Base-by-base conservation (phyloP, 2,113 vertebrate species). In the Balaeniceps rex region DNA sequence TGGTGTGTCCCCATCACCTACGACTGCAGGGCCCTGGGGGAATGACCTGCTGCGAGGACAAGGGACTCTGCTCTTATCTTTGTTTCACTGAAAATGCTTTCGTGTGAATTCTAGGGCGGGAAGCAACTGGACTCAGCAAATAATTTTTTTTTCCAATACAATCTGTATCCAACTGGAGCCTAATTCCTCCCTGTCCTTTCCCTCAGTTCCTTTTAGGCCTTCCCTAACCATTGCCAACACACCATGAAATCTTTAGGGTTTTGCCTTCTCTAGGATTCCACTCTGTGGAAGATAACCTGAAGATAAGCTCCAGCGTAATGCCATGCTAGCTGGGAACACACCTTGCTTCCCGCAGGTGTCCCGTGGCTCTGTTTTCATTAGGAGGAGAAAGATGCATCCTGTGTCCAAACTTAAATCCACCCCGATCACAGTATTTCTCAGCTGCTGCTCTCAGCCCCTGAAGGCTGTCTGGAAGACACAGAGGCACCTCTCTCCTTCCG, bases 381-480 rank as follows among this genome's bases (percentile, higher is more conserved):
- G 57, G 52, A 69, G 65, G 31, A 69, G 28, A 46, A 83, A 69
- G 92, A 91, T 80, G 57, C 22, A 57, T 33, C 84, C 34, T 3
- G 1, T 74, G 91, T 58, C 94, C 84, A 76, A 72, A 51, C 34
- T 89, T 85, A 69, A 84, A 96, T 42, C 68, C n/a, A 33, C 28
- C 38, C 64, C 34, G 21, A 77, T 88, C 29, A 25, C 0, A 55
- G 34, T 55, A 46, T 72, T 80, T 57, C 81, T 83, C 66, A 42
- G 38, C 66, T 88, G 83, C 78, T 93, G 71, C 82, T 55, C 63
- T 55, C 44, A 12, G 64, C 0, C 4, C 77, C 88, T 84, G 61
- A 87, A 86, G 90, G 83, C 52, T 75, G 64, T 74, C 75, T 95
- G 78, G 83, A 94, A 95, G 87, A 85, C 47, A 72, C 76, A 74